Conservation (phyloP, 2,113 vertebrate genomes). For the Ctenodactylus gundi region DNA sequence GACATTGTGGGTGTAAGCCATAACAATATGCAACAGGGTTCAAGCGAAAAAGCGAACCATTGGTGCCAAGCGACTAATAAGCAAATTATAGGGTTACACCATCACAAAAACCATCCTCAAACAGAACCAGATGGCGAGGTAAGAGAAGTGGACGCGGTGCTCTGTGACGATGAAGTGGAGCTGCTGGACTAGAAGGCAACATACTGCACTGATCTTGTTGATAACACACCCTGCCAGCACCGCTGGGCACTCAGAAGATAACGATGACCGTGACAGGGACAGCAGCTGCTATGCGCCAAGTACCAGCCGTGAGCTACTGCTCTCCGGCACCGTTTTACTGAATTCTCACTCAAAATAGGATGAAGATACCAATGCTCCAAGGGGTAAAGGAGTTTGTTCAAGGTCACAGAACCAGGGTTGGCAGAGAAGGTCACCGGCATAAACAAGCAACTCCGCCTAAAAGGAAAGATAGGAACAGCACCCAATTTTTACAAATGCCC, state of each 20-base stretch:
- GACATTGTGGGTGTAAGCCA: no score
- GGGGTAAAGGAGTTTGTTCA: background rate
- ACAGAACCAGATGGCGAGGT: background rate
- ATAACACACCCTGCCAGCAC: background rate
- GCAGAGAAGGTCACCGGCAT: background rate
- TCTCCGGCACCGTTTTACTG: background rate
- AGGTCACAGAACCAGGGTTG: background rate
- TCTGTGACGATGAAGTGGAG: background rate
- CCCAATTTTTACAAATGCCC: background rate
- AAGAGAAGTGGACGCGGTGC: background rate
- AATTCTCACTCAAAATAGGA: background rate
- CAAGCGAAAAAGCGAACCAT: background rate
- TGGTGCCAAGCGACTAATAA: background rate
- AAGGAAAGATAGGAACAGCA: background rate
- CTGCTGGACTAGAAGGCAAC: background rate
- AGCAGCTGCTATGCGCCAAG: no score
- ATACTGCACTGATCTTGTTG: background rate
- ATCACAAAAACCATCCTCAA: background rate
- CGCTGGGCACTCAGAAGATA: no score
- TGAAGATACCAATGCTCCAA: background rate
- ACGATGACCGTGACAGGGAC: accelerated
- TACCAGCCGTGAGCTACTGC: accelerated
- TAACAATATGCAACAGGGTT: background rate
- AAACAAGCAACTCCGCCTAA: background rate
- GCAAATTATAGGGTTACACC: background rate